Evolutionary conservation across 2,888 invertebrate species (phyloP).

Genomic region (Philopedon plagiatum): DNA sequence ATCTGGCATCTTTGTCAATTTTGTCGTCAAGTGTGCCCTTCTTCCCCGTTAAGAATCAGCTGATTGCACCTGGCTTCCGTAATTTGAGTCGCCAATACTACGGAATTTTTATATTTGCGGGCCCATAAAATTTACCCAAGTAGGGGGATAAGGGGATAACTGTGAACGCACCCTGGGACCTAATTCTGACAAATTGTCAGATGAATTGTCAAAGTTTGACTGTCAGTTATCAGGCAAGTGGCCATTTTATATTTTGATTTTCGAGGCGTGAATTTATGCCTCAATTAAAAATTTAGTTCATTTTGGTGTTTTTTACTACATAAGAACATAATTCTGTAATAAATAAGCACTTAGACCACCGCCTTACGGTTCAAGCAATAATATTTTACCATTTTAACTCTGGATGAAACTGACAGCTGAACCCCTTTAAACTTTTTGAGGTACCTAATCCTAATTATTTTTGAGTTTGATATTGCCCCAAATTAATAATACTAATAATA

Average conservation of each 20-base stretch:
- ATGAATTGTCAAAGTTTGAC: not conserved
- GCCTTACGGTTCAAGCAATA: not conserved
- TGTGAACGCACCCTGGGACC: not conserved
- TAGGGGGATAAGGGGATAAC: no score
- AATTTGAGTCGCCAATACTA: no score
- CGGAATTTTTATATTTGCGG: no score
- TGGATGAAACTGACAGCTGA: not conserved
- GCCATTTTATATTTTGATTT: conserved; percentile 6
- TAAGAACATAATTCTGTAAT: conserved; percentile 1
- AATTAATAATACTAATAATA: not conserved
- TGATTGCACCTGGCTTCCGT: no score
- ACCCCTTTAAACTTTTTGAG: not conserved
- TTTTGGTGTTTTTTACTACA: not conserved
- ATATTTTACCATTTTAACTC: not conserved
- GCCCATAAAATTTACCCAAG: no score
- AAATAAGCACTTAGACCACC: not conserved
- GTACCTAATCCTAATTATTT: no score
- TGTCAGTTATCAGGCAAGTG: not conserved
- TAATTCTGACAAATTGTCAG: not conserved
- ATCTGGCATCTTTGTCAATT: no score
- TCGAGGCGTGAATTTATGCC: conserved; percentile 22
- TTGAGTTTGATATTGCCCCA: not conserved
- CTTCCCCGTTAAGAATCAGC: no score
- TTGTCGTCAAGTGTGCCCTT: no score
- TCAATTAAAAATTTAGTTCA: conserved; percentile 8